Conservation (phyloP, 2,888 invertebrate genomes). For the Bhutanitis thaidina region DNA sequence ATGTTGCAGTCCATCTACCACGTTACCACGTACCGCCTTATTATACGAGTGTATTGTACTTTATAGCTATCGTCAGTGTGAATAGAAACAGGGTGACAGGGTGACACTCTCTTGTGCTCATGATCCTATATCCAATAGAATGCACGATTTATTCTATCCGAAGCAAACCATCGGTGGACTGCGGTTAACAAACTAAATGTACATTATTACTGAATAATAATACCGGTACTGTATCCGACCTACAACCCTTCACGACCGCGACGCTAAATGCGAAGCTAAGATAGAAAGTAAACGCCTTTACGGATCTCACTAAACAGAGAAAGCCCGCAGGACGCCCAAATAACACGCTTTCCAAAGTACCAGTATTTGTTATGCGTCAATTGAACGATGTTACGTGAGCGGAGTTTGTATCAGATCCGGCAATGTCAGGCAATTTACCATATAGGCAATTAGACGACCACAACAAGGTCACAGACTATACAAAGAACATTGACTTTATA, state of each 20-base stretch:
- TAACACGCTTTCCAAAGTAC: constrained; percentile 12
- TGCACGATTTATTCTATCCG: too few relatives aligned
- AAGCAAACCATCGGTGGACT: too few relatives aligned
- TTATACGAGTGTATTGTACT: too few relatives aligned
- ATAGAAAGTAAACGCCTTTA: constrained; percentile 11
- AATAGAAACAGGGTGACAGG: too few relatives aligned
- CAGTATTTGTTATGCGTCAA: constrained; percentile 2
- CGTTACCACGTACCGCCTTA: too few relatives aligned
- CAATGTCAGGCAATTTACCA: background rate
- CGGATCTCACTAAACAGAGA: constrained; percentile 13
- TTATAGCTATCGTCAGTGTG: too few relatives aligned
- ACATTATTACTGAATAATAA: background rate
- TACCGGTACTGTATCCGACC: background rate
- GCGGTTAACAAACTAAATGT: background rate
- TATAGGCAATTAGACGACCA: constrained; percentile 4
- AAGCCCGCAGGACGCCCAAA: constrained; percentile 12
- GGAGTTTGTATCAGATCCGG: background rate
- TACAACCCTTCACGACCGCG: constrained; percentile 3
- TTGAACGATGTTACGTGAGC: constrained; percentile 12
- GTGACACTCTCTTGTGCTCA: too few relatives aligned
- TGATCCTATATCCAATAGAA: too few relatives aligned
- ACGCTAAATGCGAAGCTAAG: background rate
- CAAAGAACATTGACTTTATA: background rate
- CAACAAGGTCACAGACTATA: background rate
- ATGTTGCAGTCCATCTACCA: too few relatives aligned